phyloP scores from a whole-genome alignment of 53 echinoderm and acorn worm genomes.

The Paelopatides confundens region DNA sequence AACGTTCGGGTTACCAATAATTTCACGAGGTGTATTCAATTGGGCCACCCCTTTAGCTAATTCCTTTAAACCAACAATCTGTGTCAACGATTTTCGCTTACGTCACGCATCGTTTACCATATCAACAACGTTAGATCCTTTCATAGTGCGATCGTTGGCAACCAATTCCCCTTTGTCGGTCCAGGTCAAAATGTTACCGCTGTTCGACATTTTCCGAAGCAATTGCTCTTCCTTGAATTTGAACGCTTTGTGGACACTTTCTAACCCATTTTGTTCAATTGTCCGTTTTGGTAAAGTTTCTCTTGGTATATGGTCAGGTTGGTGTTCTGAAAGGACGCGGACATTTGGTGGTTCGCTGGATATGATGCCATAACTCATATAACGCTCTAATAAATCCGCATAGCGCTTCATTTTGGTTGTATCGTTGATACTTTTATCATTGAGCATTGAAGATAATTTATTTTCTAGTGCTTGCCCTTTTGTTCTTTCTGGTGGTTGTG shows the following conservation, averaged over 20 bases:
- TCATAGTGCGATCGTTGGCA: background rate
- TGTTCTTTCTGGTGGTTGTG: background rate
- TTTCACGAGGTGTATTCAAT: conserved; percentile 56
- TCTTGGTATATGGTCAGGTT: too few species aligned
- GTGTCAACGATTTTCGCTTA: conserved; percentile 21
- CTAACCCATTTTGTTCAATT: background rate
- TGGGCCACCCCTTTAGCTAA: conserved; percentile 30
- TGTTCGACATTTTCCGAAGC: background rate
- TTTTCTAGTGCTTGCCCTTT: conserved; percentile 15
- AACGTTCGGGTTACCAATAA: conserved; percentile 60
- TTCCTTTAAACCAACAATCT: conserved; percentile 15
- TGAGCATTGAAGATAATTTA: background rate
- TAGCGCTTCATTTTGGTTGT: conserved; percentile 23
- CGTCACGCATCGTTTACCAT: conserved; percentile 50
- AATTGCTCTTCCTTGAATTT: background rate
- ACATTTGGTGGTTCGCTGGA: background rate
- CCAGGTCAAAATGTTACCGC: background rate
- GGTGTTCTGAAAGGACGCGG: background rate
- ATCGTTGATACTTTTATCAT: background rate
- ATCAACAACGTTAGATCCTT: conserved; percentile 61
- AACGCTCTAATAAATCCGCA: background rate
- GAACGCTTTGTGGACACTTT: background rate
- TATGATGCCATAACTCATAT: background rate
- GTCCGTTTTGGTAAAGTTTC: background rate
- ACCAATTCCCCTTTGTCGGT: background rate